Evolutionary conservation across 2,888 invertebrate species (phyloP), one percentile per base, ranked within the genome.

Genomic region (Cancer borealis): DNA sequence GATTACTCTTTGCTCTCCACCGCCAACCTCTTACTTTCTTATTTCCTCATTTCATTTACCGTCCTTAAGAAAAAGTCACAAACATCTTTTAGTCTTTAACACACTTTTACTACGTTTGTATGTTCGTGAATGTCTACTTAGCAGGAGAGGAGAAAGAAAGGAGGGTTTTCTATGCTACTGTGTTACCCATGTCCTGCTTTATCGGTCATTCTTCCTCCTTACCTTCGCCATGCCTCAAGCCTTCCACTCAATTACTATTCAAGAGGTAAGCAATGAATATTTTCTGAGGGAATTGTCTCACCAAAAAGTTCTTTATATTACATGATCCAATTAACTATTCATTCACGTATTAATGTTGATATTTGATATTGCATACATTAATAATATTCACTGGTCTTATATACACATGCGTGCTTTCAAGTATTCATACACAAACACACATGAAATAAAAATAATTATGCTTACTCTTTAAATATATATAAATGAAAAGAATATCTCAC

Each of bases 341-440:
- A 79, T 30, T 30, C 79, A 79, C 12, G 79, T 12, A 26, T 79
- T 79, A 79, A 79, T 79, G 30, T 79, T 8, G 30, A 12, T 79
- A 30, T 79, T 79, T 30, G 21, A 30, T 30, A 12, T 79, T 8
- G 46, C 45, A 46, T 21, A 30, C 88, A 88, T 30, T 46, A 87
- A 39, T 12, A 46, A 45, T n/a, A 88, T 46, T 88, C 46, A 88
- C 5, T 4, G 26, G 46, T n/a, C 21, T 47, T 45, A 17, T n/a
- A 46, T 8, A 88, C 46, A 84, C 17, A 84, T 14, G 17, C 45
- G 17, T 39, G 39, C 45, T 8, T 14, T 12, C 49, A 89, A n/a
- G 30, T 26, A 49, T 12, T 26, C 54, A 89, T 26, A 89, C 10
- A 90, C 46, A 90, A 17, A 47, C 89, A 90, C 89, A 90, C 26